These are phyloP conservation scores for Cryptoblepharus egeriae DNA, from an alignment of 2,797 vertebrate genomes.

Conservation along the genomic window DNA sequence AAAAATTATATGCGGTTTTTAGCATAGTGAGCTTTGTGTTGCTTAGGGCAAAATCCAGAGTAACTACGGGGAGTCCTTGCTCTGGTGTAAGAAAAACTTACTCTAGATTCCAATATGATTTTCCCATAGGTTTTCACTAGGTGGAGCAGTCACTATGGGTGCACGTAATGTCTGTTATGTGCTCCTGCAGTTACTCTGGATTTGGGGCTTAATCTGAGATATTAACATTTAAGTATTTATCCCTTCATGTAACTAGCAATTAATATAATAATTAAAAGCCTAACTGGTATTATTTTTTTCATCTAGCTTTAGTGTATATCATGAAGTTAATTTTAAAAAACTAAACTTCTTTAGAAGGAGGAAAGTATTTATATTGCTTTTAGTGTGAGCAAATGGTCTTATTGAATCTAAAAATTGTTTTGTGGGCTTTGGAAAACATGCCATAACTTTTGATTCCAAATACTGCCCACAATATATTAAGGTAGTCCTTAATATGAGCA, in stretches of 20 bases:
- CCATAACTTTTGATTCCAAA: neutral
- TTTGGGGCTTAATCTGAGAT: neutral
- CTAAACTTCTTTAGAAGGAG: neutral
- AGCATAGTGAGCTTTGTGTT: neutral
- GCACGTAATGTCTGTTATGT: too few species aligned
- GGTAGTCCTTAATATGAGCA: neutral
- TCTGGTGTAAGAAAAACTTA: too few species aligned
- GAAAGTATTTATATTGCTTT: neutral
- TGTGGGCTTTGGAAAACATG: neutral
- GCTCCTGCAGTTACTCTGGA: too few species aligned
- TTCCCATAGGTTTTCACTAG: too few species aligned
- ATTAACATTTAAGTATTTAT: neutral
- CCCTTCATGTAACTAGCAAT: conserved; percentile 20
- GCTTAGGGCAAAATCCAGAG: too few species aligned
- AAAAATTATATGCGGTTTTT: neutral
- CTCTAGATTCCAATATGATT: too few species aligned
- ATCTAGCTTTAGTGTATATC: conserved; percentile 11
- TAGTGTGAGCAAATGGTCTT: conserved; percentile 12
- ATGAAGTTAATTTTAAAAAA: conserved; percentile 20
- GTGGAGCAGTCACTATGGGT: too few species aligned
- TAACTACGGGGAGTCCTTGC: too few species aligned
- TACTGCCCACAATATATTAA: neutral
- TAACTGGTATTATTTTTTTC: neutral
- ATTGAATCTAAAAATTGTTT: neutral
- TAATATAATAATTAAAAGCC: conserved; percentile 31